Evolutionary conservation across 2,113 vertebrate genomes (phyloP).

Genomic region (Athene cunicularia): DNA sequence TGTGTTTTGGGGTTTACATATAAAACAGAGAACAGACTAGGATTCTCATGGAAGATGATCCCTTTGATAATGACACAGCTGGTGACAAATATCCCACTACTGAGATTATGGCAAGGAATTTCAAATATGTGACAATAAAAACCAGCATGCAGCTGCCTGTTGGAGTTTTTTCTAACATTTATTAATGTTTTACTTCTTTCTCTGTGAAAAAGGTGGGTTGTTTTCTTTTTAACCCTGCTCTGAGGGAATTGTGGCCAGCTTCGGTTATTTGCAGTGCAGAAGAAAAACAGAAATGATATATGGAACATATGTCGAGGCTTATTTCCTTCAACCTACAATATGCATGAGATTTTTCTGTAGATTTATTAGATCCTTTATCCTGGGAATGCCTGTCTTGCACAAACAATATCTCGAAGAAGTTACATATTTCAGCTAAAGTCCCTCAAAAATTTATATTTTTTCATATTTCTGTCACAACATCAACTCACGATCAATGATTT

Average conservation of each 20-base stretch:
- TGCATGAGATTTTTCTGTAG: constrained; percentile 7
- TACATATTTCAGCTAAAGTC: not conserved
- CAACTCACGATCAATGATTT: not conserved
- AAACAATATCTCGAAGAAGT: not conserved
- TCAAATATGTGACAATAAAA: not conserved
- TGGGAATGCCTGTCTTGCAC: not conserved
- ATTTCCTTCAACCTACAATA: constrained; percentile 26
- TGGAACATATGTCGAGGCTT: not conserved
- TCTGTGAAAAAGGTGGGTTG: not conserved
- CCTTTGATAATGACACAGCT: not conserved
- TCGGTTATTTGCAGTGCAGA: not conserved
- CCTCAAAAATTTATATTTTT: not conserved
- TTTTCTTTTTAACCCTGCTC: not conserved
- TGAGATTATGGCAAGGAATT: not conserved
- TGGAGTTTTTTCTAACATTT: not conserved
- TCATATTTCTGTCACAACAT: not conserved
- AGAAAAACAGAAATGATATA: constrained; percentile 17
- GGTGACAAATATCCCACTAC: not conserved
- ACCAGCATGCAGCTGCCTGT: not conserved
- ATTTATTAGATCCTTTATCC: not conserved
- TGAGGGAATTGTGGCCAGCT: not conserved
- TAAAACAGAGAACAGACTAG: not conserved
- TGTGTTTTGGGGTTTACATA: not conserved
- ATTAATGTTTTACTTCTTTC: not conserved
- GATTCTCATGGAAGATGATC: not conserved